Evolutionary conservation across 2,888 invertebrate species (phyloP).

Genomic region (Dynastes tityus): DNA sequence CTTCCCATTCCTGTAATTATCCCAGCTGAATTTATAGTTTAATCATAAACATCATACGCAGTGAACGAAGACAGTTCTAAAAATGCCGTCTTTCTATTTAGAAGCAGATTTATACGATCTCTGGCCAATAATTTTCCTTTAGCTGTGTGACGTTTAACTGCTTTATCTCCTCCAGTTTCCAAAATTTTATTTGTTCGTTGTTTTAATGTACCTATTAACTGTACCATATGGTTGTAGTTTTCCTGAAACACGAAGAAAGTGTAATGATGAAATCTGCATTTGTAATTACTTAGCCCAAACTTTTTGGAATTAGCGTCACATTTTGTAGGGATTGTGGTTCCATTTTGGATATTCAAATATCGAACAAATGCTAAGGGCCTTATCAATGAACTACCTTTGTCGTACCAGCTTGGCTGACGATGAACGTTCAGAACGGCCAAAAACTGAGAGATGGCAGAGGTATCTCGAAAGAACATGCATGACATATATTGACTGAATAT

Average conservation of each 20-base stretch:
- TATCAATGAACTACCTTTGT: neutral
- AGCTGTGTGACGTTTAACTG: constrained; percentile 83
- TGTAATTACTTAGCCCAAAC: constrained; percentile 62
- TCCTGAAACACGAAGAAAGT: constrained; percentile 73
- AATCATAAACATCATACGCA: constrained; percentile 75
- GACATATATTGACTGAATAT: too few species aligned
- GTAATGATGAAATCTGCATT: neutral
- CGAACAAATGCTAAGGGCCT: neutral
- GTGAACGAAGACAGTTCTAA: constrained; percentile 78
- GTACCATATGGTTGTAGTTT: constrained; percentile 85
- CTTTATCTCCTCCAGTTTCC: constrained; percentile 84
- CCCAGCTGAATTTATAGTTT: constrained; percentile 85
- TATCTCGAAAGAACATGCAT: too few species aligned
- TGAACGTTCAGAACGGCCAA: too few species aligned
- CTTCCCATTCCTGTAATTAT: constrained; percentile 88
- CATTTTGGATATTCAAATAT: constrained; percentile 52
- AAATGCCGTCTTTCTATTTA: constrained; percentile 87
- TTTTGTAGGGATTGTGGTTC: constrained; percentile 64
- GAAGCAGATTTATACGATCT: constrained; percentile 89
- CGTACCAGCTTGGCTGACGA: too few species aligned
- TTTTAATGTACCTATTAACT: constrained; percentile 80
- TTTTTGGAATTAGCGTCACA: constrained; percentile 64
- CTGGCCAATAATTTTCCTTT: constrained; percentile 93
- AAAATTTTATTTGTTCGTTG: constrained; percentile 76
- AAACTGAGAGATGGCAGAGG: too few species aligned